Evolutionary conservation across 2,888 invertebrate species (phyloP).

Genomic region (Strigamia transsilvanica): DNA sequence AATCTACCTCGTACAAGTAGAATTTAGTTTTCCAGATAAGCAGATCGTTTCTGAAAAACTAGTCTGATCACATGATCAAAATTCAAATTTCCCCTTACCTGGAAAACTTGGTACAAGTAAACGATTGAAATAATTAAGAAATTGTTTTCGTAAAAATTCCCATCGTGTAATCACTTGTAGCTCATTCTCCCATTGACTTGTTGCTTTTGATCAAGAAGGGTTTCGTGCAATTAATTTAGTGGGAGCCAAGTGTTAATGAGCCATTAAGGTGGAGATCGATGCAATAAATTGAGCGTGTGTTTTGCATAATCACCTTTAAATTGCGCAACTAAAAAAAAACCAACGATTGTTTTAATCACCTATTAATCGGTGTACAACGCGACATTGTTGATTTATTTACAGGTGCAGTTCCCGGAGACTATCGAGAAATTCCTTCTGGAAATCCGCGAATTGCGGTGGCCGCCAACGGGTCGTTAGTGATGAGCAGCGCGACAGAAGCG

Average conservation of each 20-base stretch:
- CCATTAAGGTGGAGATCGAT: background rate
- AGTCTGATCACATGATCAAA: too few species aligned
- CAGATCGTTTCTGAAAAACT: too few species aligned
- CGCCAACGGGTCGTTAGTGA: conserved; percentile 90
- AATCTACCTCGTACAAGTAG: too few species aligned
- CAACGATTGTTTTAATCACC: conserved; percentile 58
- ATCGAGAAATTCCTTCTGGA: conserved; percentile 88
- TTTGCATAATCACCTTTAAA: too few species aligned
- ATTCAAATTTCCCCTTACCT: too few species aligned
- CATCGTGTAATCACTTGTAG: background rate
- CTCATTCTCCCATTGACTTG: background rate
- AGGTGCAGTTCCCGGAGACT: conserved; percentile 92
- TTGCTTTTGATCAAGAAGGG: background rate
- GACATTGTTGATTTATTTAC: conserved; percentile 38
- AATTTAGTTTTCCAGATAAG: too few species aligned
- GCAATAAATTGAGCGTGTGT: conserved; percentile 55
- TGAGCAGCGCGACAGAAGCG: conserved; percentile 89
- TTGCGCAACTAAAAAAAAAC: background rate
- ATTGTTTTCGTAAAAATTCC: background rate
- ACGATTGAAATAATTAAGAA: background rate
- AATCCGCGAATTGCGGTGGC: conserved; percentile 86
- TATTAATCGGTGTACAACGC: too few species aligned
- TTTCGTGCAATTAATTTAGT: conserved; percentile 3
- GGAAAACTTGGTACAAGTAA: too few species aligned
- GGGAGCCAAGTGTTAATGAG: background rate